Percentiles rank a stretch among this genome's conserved stretches.
Conservation (phyloP, 2,113 vertebrate species). For the Perca fluviatilis region DNA sequence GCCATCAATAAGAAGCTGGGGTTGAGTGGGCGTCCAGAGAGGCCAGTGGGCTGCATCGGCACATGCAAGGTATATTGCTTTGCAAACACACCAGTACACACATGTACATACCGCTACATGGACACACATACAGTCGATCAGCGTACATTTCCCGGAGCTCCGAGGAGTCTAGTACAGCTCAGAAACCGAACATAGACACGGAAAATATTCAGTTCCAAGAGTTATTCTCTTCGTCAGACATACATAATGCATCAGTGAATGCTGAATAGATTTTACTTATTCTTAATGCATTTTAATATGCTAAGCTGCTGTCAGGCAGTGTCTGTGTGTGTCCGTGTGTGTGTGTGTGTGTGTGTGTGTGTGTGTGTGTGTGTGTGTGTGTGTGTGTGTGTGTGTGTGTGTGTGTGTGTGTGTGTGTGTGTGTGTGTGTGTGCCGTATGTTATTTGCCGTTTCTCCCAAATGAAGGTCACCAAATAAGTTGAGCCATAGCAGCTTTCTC, state of each 20-base stretch:
- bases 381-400: background rate
- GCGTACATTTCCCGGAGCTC: conserved; percentile 35
- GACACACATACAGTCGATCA: conserved; percentile 32
- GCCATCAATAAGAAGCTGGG: conserved; percentile 96
- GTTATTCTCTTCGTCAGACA: background rate
- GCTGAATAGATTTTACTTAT: conserved; percentile 38
- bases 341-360: background rate
- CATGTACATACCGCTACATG: background rate
- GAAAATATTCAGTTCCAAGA: conserved; percentile 8
- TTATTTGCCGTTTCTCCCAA: conserved; percentile 40
- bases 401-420: background rate
- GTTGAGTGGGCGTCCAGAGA: conserved; percentile 93
- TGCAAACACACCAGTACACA: conserved; percentile 4
- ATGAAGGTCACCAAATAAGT: conserved; percentile 64
- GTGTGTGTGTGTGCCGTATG: conserved; percentile 21
- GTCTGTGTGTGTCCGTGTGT: background rate
- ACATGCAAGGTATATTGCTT: conserved; percentile 91
- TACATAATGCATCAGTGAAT: conserved; percentile 20
- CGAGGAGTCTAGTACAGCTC: background rate
- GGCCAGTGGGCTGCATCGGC: conserved; percentile 96
- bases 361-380: conserved; percentile 6
- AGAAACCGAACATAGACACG: conserved; percentile 1
- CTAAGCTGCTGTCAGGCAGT: conserved; percentile 27
- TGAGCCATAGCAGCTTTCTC: conserved; percentile 39
- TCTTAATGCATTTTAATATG: conserved; percentile 30